phyloP scores from a whole-genome alignment of 2,888 invertebrate genomes.

The Crepidodera aurea region DNA sequence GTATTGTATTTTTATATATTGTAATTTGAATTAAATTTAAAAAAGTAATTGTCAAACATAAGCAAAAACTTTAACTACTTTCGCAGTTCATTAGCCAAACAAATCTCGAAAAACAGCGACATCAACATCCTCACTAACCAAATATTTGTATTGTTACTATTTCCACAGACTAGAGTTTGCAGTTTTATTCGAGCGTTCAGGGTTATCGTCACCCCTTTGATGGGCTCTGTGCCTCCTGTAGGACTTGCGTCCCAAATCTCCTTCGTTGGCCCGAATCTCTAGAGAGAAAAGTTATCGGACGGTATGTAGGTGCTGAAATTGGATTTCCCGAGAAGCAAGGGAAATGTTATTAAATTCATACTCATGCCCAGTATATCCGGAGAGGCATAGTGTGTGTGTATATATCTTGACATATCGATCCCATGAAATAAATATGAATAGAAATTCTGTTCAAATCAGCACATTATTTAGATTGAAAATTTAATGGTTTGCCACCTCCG shows the following conservation, averaged over 20 bases:
- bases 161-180: background rate
- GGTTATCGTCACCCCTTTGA: slow-evolving; percentile 18
- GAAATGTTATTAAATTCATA: slow-evolving; percentile 29
- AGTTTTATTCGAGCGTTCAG: slow-evolving; percentile 4
- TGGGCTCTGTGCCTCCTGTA: background rate
- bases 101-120: too few relatives aligned
- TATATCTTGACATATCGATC: slow-evolving; percentile 11
- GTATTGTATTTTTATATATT: too few relatives aligned
- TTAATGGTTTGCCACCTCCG: background rate
- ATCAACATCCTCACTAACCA: too few relatives aligned
- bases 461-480: background rate
- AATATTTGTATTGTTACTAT: too few relatives aligned
- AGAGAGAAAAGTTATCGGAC: slow-evolving; percentile 24
- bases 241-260: slow-evolving; percentile 13
- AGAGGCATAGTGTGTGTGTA: slow-evolving; percentile 1
- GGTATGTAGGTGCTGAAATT: slow-evolving; percentile 24
- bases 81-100: too few relatives aligned
- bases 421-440: background rate
- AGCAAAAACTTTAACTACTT: too few relatives aligned
- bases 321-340: slow-evolving; percentile 23
- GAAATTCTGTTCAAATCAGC: background rate
- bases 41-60: too few relatives aligned
- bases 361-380: slow-evolving; percentile 14
- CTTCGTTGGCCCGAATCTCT: slow-evolving; percentile 12
- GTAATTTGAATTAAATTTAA: too few relatives aligned